Base-by-base conservation (phyloP, 2,888 invertebrate genomes). In the Morpho deidamia region DNA sequence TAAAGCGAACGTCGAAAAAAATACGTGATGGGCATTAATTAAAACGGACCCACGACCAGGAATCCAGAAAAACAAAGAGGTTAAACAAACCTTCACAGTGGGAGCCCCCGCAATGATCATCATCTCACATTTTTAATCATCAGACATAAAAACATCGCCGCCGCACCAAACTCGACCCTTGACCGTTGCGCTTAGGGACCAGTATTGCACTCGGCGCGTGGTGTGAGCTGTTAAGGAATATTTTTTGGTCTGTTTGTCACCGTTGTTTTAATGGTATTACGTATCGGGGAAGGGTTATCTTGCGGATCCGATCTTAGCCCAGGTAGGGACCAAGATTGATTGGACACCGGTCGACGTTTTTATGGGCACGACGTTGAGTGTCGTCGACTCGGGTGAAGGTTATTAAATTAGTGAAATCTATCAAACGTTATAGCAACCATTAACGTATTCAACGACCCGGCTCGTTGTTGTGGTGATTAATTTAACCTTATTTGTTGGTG, bases 11-110 rank as follows among this genome's bases (percentile, higher is more conserved):
- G 78, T 74, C 75, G 76, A 81, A 87, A 87, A 87, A 87, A 86
- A 85, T 81, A 85, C 87, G 90, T 89, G 90, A 89, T 84, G 83
- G 84, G 87, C 88, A 90, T 90, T 90, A 90, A 90, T 90, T 90
- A 90, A 90, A 90, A 88, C 80, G 83, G 86, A 86, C 84, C 85
- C 85, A 83, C 83, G 82, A 81, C 80, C 80, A 81, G 83, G 85
- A 82, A 82, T 83, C 72, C 84, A 83, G 82, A 87, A 87, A 87
- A 87, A 87, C 85, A 87, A 87, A 86, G 85, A 87, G 76, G 78
- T 81, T 81, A 83, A 86, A 83, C 86, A 82, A 84, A 84, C 87
- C 80, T 77, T 79, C 88, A 74, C 88, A 85, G 89, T 86, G 85
- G 87, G 88, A 81, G 84, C 86, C 78, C 80, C 78, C 78, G 81